Percentiles rank a stretch among this genome's conserved stretches.
Conservation (phyloP, 2,888 invertebrate species). For the Melitaea athalia region DNA sequence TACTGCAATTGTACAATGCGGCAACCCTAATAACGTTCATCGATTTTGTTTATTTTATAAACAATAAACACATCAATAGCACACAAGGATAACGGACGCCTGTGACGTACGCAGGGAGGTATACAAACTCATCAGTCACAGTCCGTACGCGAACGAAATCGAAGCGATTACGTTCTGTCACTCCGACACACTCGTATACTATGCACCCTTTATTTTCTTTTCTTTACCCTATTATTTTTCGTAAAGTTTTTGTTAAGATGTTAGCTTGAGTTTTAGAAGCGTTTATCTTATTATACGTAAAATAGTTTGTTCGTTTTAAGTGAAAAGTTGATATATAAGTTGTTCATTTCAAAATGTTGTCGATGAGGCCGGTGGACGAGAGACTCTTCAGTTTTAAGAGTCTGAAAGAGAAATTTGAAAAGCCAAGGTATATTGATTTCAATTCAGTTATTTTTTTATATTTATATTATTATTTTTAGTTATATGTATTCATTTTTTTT, state of each 20-base stretch:
- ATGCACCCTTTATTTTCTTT: constrained; percentile 16
- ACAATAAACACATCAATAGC: constrained; percentile 23
- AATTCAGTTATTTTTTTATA: too few relatives aligned
- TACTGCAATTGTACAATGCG: constrained; percentile 17
- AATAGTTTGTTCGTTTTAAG: constrained; percentile 32
- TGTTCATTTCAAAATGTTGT: constrained; percentile 57
- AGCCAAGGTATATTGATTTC: constrained; percentile 58
- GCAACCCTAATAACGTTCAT: constrained; percentile 24
- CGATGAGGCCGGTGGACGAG: constrained; percentile 60
- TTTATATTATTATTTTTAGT: neutral
- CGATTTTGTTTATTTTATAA: constrained; percentile 17
- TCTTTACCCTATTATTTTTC: constrained; percentile 12
- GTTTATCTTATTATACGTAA: constrained; percentile 6
- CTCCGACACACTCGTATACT: constrained; percentile 34
- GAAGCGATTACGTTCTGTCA: constrained; percentile 47
- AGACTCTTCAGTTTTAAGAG: constrained; percentile 69
- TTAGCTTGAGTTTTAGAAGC: constrained; percentile 13
- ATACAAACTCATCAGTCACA: constrained; percentile 47
- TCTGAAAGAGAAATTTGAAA: constrained; percentile 71
- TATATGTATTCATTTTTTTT: too few relatives aligned
- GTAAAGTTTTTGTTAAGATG: constrained; percentile 15
- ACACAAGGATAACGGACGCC: constrained; percentile 43
- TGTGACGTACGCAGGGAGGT: constrained; percentile 42
- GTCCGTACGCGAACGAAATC: constrained; percentile 48
- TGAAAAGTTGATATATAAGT: constrained; percentile 29